Percentiles rank a stretch among this genome's conserved stretches.
phyloP scores from a whole-genome alignment of 1,140 invertebrate species.

The Brachionus sp. region DNA sequence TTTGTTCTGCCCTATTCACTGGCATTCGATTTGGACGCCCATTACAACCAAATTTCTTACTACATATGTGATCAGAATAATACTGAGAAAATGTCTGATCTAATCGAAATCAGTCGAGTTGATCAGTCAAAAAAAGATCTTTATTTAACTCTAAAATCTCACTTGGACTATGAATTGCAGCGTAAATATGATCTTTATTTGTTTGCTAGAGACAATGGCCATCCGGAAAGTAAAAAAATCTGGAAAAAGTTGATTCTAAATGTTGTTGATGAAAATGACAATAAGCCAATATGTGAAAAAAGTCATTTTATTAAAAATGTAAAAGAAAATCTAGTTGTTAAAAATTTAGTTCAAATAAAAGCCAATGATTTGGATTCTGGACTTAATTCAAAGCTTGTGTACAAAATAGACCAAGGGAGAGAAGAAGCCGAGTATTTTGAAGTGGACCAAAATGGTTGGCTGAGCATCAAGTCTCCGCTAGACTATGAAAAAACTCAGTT shows the following conservation, averaged over 20 bases:
- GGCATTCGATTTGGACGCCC: conserved; percentile 20
- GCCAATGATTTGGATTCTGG: conserved; percentile 22
- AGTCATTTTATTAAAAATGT: conserved; percentile 22
- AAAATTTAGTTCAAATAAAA: conserved; percentile 13
- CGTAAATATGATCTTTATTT: conserved; percentile 17
- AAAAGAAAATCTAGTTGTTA: conserved; percentile 2
- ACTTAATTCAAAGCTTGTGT: neutral
- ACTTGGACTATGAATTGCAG: conserved; percentile 5
- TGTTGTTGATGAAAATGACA: conserved; percentile 38
- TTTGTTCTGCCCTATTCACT: neutral
- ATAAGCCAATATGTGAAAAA: conserved; percentile 29
- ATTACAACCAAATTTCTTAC: conserved; percentile 30
- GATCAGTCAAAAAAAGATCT: neutral
- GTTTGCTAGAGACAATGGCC: conserved; percentile 14
- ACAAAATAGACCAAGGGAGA: neutral
- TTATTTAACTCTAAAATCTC: neutral
- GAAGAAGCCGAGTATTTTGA: neutral
- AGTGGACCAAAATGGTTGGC: conserved; percentile 28
- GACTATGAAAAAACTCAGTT: conserved; percentile 20
- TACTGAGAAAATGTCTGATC: neutral
- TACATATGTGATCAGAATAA: neutral
- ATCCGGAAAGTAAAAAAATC: neutral
- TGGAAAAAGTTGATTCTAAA: conserved; percentile 9
- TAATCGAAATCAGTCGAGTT: neutral
- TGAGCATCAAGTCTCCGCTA: neutral